Conservation (phyloP, 2,888 invertebrate genomes). For the Lamproptera curius region DNA sequence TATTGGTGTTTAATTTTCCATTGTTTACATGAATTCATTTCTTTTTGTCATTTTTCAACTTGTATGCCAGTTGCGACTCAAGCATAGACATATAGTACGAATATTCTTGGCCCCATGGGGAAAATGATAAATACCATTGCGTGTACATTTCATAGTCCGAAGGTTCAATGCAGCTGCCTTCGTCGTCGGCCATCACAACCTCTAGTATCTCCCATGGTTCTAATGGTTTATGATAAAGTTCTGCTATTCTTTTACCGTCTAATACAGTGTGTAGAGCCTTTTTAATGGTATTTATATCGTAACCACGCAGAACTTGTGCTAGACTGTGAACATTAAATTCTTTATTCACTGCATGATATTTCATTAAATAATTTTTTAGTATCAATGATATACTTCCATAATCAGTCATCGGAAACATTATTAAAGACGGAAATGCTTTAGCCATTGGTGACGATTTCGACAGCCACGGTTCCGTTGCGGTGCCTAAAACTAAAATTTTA, state of each 20-base stretch:
- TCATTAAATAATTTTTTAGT: conserved; percentile 76
- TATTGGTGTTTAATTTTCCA: too few relatives aligned
- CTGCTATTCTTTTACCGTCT: conserved; percentile 66
- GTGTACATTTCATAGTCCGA: conserved; percentile 64
- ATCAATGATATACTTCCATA: conserved; percentile 78
- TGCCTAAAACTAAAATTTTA: conserved; percentile 83
- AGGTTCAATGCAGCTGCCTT: conserved; percentile 51
- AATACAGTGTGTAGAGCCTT: conserved; percentile 62
- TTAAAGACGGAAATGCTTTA: conserved; percentile 78
- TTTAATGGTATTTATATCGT: conserved; percentile 70
- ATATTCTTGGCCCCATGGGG: conserved; percentile 50
- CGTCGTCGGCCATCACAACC: conserved; percentile 50
- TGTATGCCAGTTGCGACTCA: conserved; percentile 48
- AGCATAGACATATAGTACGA: conserved; percentile 50
- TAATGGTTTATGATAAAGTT: conserved; percentile 72
- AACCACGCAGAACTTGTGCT: conserved; percentile 73
- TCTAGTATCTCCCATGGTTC: conserved; percentile 69
- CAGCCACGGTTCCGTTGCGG: conserved; percentile 83
- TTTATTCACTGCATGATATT: conserved; percentile 77
- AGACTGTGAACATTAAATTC: conserved; percentile 78
- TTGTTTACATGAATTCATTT: conserved; percentile 31
- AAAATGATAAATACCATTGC: conserved; percentile 67
- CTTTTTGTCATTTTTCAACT: conserved; percentile 57
- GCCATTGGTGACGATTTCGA: conserved; percentile 61
- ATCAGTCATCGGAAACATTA: conserved; percentile 76